A percentile compares a stretch with the other conserved stretches of the same genome.
Conservation (phyloP, 2,888 invertebrate genomes). For the Apotomis capreana region DNA sequence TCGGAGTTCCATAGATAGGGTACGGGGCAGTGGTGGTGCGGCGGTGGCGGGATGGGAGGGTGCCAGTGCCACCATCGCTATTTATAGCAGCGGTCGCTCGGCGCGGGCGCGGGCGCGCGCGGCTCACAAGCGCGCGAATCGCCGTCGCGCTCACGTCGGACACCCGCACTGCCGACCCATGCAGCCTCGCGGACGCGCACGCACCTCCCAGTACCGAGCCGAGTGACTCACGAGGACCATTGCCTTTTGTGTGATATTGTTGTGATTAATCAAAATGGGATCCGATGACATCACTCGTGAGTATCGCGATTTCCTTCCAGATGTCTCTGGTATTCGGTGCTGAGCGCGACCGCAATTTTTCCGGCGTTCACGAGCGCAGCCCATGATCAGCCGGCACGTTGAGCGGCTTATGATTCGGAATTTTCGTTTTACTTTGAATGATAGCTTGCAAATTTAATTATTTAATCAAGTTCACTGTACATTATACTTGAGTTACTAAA, state of each 20-base stretch:
- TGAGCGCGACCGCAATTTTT: conserved; percentile 12
- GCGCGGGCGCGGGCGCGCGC: conserved; percentile 51
- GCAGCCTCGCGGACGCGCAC: conserved; percentile 46
- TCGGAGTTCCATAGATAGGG: conserved; percentile 24
- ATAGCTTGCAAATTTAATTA: neutral
- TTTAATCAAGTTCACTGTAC: neutral
- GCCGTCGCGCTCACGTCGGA: conserved; percentile 65
- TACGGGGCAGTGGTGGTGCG: conserved; percentile 6
- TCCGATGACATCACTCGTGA: conserved; percentile 67
- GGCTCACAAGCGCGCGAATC: conserved; percentile 60
- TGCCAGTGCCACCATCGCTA: conserved; percentile 62
- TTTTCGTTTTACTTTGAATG: neutral
- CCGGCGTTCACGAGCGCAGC: conserved; percentile 25
- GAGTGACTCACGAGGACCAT: conserved; percentile 53
- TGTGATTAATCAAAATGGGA: conserved; percentile 62
- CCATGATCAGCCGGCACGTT: conserved; percentile 5
- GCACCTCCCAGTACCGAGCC: conserved; percentile 5
- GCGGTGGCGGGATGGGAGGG: conserved; percentile 43
- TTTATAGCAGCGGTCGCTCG: conserved; percentile 66
- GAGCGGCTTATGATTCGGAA: neutral
- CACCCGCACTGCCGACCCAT: conserved; percentile 37
- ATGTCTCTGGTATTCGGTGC: conserved; percentile 24
- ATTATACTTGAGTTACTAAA: neutral
- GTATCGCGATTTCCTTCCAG: conserved; percentile 50
- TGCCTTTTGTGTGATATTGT: conserved; percentile 51